These are phyloP conservation scores for Lycocorax pyrrhopterus DNA, from an alignment of 2,113 vertebrate genomes.

Conservation along the genomic window DNA sequence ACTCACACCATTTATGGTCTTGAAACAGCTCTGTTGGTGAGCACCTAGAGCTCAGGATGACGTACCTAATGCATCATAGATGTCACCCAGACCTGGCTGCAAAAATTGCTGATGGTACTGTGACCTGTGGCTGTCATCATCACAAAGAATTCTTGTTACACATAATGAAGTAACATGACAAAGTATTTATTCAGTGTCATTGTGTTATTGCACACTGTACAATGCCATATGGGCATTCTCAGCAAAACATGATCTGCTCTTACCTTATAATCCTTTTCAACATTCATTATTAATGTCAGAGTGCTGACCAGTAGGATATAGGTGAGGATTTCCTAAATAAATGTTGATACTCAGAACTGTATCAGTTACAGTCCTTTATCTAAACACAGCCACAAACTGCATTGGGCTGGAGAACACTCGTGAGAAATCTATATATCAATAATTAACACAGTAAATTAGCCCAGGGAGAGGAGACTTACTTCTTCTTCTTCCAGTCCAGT, in stretches of 20 bases:
- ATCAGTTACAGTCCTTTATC: background rate
- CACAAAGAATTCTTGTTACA: background rate
- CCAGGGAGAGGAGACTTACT: constrained; percentile 69
- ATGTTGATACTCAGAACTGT: background rate
- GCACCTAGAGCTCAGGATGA: background rate
- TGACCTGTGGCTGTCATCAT: background rate
- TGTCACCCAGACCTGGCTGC: background rate
- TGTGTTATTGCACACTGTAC: background rate
- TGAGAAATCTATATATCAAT: background rate
- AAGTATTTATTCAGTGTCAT: background rate
- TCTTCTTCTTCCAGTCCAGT: constrained; percentile 93
- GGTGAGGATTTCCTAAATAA: background rate
- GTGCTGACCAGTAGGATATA: background rate
- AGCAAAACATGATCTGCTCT: background rate
- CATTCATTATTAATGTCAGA: background rate
- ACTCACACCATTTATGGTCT: background rate
- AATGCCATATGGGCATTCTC: background rate
- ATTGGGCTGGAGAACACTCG: background rate
- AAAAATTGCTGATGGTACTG: background rate
- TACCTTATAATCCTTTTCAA: background rate
- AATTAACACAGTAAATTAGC: background rate
- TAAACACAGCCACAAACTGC: background rate
- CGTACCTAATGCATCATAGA: background rate
- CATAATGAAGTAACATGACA: background rate
- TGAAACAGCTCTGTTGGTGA: background rate